Evolutionary conservation across 2,113 vertebrate genomes (phyloP).

Genomic region (Loxodonta africana): DNA sequence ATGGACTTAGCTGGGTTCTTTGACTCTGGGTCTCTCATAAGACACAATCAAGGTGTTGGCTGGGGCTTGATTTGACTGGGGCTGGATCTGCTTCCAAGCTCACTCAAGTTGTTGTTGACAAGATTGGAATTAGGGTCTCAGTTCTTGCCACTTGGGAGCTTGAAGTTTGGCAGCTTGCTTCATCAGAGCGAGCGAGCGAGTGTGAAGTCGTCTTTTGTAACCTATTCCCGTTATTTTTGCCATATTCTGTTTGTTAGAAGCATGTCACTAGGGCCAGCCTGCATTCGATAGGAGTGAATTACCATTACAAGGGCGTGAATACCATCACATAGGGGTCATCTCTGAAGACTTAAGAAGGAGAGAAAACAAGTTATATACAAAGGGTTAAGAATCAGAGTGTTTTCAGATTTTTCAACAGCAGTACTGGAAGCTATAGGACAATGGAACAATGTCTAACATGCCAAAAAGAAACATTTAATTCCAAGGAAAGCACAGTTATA

Average conservation of each 20-base stretch:
- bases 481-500: constrained; percentile 15
- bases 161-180: not conserved
- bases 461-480: constrained; percentile 38
- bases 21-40: not conserved
- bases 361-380: not conserved
- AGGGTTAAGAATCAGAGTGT: not conserved
- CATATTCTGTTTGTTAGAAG: not conserved
- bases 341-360: not conserved
- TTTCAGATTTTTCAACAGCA: not conserved
- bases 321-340: not conserved
- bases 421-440: not conserved
- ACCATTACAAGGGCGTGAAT: not conserved
- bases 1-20: not conserved
- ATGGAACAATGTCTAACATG: not conserved
- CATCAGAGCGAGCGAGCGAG: not conserved
- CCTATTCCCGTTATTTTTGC: not conserved
- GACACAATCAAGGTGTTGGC: not conserved
- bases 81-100: not conserved
- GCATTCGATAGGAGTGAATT: not conserved
- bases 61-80: not conserved
- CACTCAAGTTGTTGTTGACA: not conserved
- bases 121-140: not conserved
- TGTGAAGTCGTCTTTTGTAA: not conserved
- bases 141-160: not conserved
- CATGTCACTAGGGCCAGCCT: not conserved